Percentiles rank a stretch among this genome's conserved stretches.
Conservation (phyloP, 1,140 invertebrate species). For the Cydia amplana region DNA sequence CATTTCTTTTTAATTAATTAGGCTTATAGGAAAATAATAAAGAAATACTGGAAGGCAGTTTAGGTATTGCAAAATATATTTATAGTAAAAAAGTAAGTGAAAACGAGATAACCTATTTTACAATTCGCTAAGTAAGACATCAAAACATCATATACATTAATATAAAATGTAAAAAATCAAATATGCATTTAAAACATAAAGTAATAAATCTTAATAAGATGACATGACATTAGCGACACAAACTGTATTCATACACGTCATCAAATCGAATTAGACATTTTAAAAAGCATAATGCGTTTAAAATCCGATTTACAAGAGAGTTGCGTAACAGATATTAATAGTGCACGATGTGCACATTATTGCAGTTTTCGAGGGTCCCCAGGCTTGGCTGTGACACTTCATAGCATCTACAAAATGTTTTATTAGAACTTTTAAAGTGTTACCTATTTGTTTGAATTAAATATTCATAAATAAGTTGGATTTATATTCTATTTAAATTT, state of each 20-base stretch:
- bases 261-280: constrained; percentile 26
- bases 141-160: background rate
- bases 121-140: too few relatives aligned
- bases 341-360: background rate
- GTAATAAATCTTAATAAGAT: constrained; percentile 16
- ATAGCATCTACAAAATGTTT: background rate
- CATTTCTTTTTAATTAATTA: too few relatives aligned
- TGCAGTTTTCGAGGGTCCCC: background rate
- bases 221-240: background rate
- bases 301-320: background rate
- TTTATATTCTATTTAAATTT: too few relatives aligned
- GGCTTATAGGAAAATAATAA: too few relatives aligned
- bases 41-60: too few relatives aligned
- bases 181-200: background rate
- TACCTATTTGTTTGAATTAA: background rate
- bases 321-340: constrained; percentile 20
- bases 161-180: background rate
- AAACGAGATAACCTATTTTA: too few relatives aligned
- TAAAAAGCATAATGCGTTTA: constrained; percentile 26
- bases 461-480: too few relatives aligned
- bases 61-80: too few relatives aligned
- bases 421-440: background rate
- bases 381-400: background rate
- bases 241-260: constrained; percentile 18
- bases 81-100: too few relatives aligned